Base-by-base conservation (phyloP, 1,140 invertebrate genomes). In the Leptonema lineaticorne region DNA sequence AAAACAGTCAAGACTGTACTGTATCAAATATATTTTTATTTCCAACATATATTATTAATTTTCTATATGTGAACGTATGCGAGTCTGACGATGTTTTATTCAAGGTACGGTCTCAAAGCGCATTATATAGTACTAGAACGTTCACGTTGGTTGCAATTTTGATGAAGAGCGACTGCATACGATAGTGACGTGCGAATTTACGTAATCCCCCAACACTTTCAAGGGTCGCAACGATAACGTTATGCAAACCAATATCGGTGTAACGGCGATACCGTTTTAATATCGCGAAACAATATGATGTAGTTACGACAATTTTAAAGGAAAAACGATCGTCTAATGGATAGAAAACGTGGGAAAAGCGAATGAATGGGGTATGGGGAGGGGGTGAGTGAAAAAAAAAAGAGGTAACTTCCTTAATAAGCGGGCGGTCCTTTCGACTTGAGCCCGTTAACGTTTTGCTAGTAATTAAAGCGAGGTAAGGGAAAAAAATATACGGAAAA, bases 381-480 rank as follows among this genome's bases (percentile, higher is more conserved):
- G n/a, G n/a, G 57, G 28, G 30, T 37, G 30, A 22, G 53, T 27
- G 53, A 11, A 30, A 1, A 22, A 20, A 57, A 27, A 56, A 28
- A 30, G 53, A 30, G 28, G 28, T 27, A 11, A 5, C 53, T 16
- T n/a, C 28, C 57, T 33, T 59, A 37, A 59, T 59, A 22, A 29
- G 2, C 57, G 24, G 20, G 48, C 7, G 9, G 2, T 22, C 48
- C 18, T 22, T 6, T 27, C 24, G 28, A 16, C 57, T 11, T 14
- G 53, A 57, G 28, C 9, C 53, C 57, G 33, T 59, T 59, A 59
- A 29, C 57, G 33, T 59, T 59, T 59, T 29, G 57, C 4, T 59
- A 27, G 57, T 59, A 59, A 59, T 59, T 59, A 59, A 22, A 59
- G 30, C 9, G 57, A 29, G 20, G 20, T 22, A 45, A 45, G n/a